A percentile compares a stretch with the other conserved stretches of the same genome.
phyloP scores from a whole-genome alignment of 2,797 vertebrate species.

The Petrocephalus sullivani region DNA sequence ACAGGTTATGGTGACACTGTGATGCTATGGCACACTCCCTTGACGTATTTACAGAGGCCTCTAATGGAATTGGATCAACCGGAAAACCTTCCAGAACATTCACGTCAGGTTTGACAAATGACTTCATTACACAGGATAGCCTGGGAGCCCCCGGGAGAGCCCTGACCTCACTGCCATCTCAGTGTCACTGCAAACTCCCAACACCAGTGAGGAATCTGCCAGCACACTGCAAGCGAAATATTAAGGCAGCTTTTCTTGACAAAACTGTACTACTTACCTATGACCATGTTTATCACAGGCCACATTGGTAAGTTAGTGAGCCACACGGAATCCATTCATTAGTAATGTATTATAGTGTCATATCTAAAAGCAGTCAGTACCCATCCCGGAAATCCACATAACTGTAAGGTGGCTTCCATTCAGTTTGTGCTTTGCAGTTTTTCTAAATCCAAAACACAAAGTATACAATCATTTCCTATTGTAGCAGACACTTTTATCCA shows the following conservation, averaged over 20 bases:
- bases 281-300: background rate
- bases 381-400: background rate
- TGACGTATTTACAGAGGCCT: background rate
- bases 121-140: background rate
- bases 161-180: background rate
- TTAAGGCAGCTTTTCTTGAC: background rate
- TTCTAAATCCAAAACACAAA: background rate
- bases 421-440: background rate
- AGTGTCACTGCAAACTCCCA: background rate
- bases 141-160: background rate
- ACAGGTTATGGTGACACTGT: background rate
- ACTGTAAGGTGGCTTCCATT: background rate
- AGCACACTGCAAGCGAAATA: background rate
- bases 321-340: background rate
- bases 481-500: background rate
- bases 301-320: background rate
- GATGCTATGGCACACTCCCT: background rate
- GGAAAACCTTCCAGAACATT: background rate
- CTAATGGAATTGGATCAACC: background rate
- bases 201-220: background rate
- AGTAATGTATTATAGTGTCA: background rate
- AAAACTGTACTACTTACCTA: background rate
- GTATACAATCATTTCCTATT: background rate
- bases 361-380: background rate
- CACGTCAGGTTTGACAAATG: conserved; percentile 3